Percentiles rank a stretch among this genome's conserved stretches.
phyloP scores from a whole-genome alignment of 2,113 vertebrate genomes.

The Pongo pygmaeus region DNA sequence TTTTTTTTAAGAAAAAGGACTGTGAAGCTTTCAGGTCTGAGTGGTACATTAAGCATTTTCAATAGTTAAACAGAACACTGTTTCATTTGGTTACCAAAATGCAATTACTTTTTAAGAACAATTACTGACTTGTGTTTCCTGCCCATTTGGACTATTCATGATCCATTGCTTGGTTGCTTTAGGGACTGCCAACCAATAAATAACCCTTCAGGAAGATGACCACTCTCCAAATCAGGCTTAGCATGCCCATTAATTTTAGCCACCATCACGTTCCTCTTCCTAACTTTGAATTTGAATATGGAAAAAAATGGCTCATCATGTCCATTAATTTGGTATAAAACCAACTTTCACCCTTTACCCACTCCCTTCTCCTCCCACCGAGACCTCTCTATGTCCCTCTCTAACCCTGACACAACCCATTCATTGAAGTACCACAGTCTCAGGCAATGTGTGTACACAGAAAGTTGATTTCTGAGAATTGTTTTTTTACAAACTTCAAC shows the following conservation, averaged over 20 bases:
- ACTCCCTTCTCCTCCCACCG: rapidly evolving
- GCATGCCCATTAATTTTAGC: not conserved
- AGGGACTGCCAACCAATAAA: not conserved
- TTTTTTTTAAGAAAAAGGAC: not conserved
- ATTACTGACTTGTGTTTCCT: not conserved
- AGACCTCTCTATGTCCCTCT: not conserved
- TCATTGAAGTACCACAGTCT: not conserved
- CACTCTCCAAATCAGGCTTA: not conserved
- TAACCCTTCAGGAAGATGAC: not conserved
- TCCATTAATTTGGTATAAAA: not conserved
- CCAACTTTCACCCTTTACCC: not conserved
- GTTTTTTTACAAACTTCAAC: not conserved
- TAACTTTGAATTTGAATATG: not conserved
- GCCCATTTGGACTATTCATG: not conserved
- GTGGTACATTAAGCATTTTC: not conserved
- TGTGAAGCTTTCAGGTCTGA: not conserved
- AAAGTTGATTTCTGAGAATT: not conserved
- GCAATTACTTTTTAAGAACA: not conserved
- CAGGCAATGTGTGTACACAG: not conserved
- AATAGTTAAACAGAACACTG: not conserved
- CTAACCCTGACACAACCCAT: not conserved
- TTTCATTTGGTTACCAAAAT: not conserved
- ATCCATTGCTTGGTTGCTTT: not conserved
- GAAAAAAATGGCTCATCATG: not conserved
- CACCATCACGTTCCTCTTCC: not conserved